A percentile compares a stretch with the other conserved stretches of the same genome.
phyloP scores from a whole-genome alignment of 2,113 vertebrate genomes.

The Rissa tridactyla region DNA sequence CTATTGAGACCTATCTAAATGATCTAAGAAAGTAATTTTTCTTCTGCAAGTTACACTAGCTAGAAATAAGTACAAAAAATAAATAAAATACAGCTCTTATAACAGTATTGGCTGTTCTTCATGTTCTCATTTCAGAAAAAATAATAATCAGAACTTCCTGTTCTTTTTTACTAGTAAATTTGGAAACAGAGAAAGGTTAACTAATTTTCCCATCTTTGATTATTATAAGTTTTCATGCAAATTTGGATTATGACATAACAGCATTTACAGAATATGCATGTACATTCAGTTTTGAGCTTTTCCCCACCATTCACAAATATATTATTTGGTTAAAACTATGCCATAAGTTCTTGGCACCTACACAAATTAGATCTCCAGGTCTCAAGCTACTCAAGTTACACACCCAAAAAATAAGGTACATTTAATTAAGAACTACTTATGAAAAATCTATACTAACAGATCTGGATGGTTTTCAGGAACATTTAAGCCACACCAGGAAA shows the following conservation, averaged over 20 bases:
- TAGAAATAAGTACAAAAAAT: neutral
- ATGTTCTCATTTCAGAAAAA: neutral
- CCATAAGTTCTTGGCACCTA: too few species aligned
- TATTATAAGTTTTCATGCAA: neutral
- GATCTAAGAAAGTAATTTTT: neutral
- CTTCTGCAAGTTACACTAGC: neutral
- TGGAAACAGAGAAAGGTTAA: slow-evolving; percentile 14
- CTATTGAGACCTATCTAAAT: neutral
- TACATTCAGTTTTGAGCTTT: neutral
- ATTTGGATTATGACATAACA: neutral
- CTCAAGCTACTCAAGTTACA: neutral
- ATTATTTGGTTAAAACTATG: neutral
- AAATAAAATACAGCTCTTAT: neutral
- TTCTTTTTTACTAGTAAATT: neutral
- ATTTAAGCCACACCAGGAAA: neutral
- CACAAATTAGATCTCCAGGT: neutral
- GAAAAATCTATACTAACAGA: neutral
- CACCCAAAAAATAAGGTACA: neutral
- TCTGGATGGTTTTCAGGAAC: neutral
- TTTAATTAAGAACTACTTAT: neutral
- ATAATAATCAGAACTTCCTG: slow-evolving; percentile 1
- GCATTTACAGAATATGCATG: neutral
- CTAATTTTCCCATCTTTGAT: neutral
- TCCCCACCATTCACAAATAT: neutral
- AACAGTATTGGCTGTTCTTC: slow-evolving; percentile 20